These are phyloP conservation scores for Athalia cordata DNA, from an alignment of 2,888 invertebrate species.

Conservation along the genomic window DNA sequence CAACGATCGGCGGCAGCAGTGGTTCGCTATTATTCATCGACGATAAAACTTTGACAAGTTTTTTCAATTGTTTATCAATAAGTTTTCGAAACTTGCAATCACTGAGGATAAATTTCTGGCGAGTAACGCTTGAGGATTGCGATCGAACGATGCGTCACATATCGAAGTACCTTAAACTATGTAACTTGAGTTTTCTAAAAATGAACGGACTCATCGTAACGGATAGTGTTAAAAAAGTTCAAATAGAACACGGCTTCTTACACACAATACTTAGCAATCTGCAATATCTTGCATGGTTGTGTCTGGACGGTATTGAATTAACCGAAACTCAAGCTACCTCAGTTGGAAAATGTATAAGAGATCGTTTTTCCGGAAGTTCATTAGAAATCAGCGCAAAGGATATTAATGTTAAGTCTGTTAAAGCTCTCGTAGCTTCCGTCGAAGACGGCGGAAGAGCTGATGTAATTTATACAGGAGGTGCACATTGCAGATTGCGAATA, in stretches of 20 bases:
- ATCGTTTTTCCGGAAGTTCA: slow-evolving; percentile 68
- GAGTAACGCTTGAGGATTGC: slow-evolving; percentile 67
- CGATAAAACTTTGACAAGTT: slow-evolving; percentile 73
- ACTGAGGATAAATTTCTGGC: slow-evolving; percentile 71
- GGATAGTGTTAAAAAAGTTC: slow-evolving; percentile 67
- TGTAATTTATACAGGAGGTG: slow-evolving; percentile 68
- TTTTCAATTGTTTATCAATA: slow-evolving; percentile 73
- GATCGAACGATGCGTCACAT: slow-evolving; percentile 70
- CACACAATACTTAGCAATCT: slow-evolving; percentile 67
- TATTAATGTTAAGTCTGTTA: slow-evolving; percentile 68
- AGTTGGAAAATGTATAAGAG: slow-evolving; percentile 70
- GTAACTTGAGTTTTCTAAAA: slow-evolving; percentile 70
- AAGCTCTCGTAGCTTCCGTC: slow-evolving; percentile 67
- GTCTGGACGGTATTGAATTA: slow-evolving; percentile 69
- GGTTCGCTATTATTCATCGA: slow-evolving; percentile 70
- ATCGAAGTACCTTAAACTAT: slow-evolving; percentile 67
- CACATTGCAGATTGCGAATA: slow-evolving; percentile 66
- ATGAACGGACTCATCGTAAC: slow-evolving; percentile 69
- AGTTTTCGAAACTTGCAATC: slow-evolving; percentile 73
- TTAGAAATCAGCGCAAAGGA: slow-evolving; percentile 71
- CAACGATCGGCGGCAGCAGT: slow-evolving; percentile 70
- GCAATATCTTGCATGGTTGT: slow-evolving; percentile 69
- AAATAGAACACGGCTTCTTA: slow-evolving; percentile 71
- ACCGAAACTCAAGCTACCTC: slow-evolving; percentile 66
- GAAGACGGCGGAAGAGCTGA: slow-evolving; percentile 71